Conservation (phyloP, 2,888 invertebrate genomes). For the Ceraclea dissimilis region DNA sequence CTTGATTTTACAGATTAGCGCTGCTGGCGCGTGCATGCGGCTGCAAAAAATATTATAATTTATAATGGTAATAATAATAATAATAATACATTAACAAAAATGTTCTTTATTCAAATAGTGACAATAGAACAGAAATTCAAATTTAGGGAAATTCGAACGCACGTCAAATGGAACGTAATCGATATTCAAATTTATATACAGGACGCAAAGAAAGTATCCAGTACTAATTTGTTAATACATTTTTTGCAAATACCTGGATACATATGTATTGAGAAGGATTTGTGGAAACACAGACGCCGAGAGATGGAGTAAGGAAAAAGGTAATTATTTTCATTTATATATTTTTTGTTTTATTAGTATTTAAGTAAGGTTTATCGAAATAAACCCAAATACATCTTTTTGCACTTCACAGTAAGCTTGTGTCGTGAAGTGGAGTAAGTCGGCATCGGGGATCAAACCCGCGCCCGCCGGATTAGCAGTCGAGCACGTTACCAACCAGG, state of each 20-base stretch:
- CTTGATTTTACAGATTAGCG: slow-evolving; percentile 23
- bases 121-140: slow-evolving; percentile 20
- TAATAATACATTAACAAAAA: neutral
- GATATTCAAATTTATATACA: slow-evolving; percentile 4
- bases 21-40: slow-evolving; percentile 11
- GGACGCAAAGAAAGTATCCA: neutral
- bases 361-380: too few species aligned
- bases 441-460: too few species aligned
- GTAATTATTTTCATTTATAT: too few species aligned
- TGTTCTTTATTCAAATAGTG: slow-evolving; percentile 17
- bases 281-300: neutral
- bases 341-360: too few species aligned
- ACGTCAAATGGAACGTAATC: slow-evolving; percentile 7
- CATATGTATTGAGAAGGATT: neutral
- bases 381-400: too few species aligned
- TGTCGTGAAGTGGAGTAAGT: too few species aligned
- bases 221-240: neutral
- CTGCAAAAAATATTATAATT: slow-evolving; percentile 4
- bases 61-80: neutral
- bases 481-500: too few species aligned
- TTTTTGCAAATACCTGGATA: neutral
- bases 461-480: too few species aligned
- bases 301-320: too few species aligned
- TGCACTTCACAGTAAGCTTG: too few species aligned
- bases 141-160: slow-evolving; percentile 24